Conservation (phyloP, 37 sponge, comb jelly and placozoan species). For the Hormiphora californensis region DNA sequence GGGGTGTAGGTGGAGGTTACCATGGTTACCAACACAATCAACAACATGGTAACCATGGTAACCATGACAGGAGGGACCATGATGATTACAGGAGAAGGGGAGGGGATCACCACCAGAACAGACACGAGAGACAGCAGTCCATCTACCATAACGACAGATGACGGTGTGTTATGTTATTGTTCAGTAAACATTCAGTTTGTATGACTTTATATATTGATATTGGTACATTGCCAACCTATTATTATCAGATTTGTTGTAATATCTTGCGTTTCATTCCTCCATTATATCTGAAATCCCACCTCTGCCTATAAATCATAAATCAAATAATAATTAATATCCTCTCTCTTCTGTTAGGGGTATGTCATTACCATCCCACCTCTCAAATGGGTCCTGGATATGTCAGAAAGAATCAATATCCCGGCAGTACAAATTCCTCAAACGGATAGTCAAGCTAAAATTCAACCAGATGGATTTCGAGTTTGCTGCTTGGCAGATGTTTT, state of each 20-base stretch:
- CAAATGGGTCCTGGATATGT: slow-evolving; percentile 40
- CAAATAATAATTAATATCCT: background rate
- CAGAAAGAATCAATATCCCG: slow-evolving; percentile 45
- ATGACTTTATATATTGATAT: too few species aligned
- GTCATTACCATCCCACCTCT: slow-evolving; percentile 1
- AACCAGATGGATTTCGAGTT: slow-evolving; percentile 88
- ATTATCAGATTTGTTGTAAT: background rate
- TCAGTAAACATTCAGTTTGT: too few species aligned
- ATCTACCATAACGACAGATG: background rate
- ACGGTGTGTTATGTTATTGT: background rate
- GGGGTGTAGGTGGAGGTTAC: background rate
- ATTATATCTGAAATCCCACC: background rate
- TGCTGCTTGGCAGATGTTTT: slow-evolving; percentile 85
- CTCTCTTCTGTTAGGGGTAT: background rate
- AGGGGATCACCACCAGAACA: background rate
- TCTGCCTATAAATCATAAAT: too few species aligned
- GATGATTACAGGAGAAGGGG: background rate
- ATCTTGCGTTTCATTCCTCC: background rate
- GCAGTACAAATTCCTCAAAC: slow-evolving; percentile 57
- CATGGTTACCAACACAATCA: background rate
- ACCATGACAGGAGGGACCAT: background rate
- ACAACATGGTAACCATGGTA: background rate
- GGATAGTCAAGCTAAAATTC: slow-evolving; percentile 63
- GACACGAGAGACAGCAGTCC: background rate
- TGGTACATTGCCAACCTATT: too few species aligned